Conservation (phyloP, 1,140 invertebrate species). For the Popillia japonica region DNA sequence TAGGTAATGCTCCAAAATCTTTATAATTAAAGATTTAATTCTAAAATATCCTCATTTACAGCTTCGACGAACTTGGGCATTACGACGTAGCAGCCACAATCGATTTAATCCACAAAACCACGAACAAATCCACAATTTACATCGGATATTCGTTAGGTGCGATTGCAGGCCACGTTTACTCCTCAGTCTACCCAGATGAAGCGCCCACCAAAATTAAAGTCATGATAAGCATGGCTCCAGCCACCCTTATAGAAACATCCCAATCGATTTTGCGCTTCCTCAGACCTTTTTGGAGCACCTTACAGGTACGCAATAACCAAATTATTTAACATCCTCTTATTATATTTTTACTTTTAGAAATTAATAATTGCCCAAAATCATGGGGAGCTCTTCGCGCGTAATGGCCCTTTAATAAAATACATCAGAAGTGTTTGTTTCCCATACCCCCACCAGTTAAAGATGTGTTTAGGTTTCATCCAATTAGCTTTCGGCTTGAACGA, state of each 20-base stretch:
- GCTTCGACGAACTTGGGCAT: slow-evolving; percentile 25
- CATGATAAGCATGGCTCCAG: slow-evolving; percentile 37
- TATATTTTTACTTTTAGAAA: slow-evolving; percentile 17
- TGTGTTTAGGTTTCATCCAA: slow-evolving; percentile 28
- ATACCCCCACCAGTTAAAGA: slow-evolving; percentile 34
- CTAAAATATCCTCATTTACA: not conserved
- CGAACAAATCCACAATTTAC: slow-evolving; percentile 25
- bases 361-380: not conserved
- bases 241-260: slow-evolving; percentile 3
- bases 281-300: not conserved
- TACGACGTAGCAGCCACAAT: slow-evolving; percentile 17
- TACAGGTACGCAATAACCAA: not conserved
- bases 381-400: not conserved
- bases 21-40: not conserved
- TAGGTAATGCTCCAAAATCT: slow-evolving; percentile 44
- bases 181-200: slow-evolving; percentile 15
- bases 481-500: slow-evolving; percentile 26
- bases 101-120: not conserved
- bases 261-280: slow-evolving; percentile 15
- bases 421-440: slow-evolving; percentile 37
- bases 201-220: slow-evolving; percentile 32
- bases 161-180: slow-evolving; percentile 36
- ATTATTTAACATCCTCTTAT: not conserved
- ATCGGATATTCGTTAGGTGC: slow-evolving; percentile 30
- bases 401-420: slow-evolving; percentile 4